phyloP scores from a whole-genome alignment of 2,113 vertebrate genomes.

The Cynocephalus volans region DNA sequence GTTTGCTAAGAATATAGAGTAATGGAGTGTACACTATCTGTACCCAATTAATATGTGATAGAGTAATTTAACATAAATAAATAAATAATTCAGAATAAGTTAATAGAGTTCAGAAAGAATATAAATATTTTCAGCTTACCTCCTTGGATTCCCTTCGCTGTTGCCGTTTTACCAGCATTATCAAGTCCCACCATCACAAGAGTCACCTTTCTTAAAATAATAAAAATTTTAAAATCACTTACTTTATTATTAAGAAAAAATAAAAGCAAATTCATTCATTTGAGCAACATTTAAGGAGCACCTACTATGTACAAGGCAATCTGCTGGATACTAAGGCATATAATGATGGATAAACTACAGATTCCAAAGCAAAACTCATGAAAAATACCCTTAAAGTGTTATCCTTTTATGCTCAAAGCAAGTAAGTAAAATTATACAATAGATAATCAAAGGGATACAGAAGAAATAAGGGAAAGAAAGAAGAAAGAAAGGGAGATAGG shows the following conservation, averaged over 20 bases:
- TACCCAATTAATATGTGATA: not conserved
- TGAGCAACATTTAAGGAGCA: conserved; percentile 54
- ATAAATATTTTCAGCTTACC: conserved; percentile 88
- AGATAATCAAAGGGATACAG: not conserved
- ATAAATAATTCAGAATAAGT: not conserved
- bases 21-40: not conserved
- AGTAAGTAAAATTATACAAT: not conserved
- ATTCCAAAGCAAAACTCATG: conserved; percentile 47
- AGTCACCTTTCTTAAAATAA: conserved; percentile 95
- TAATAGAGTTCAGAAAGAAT: not conserved
- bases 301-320: not conserved
- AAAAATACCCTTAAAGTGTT: conserved; percentile 37
- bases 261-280: conserved; percentile 60
- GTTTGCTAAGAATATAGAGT: conserved; percentile 10
- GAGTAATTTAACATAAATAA: conserved; percentile 20
- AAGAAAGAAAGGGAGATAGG: not conserved
- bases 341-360: not conserved
- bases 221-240: conserved; percentile 63
- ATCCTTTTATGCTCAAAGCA: conserved; percentile 47
- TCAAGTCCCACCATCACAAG: conserved; percentile 98
- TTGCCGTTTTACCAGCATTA: conserved; percentile 98
- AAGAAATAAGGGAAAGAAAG: not conserved
- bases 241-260: conserved; percentile 35
- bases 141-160: conserved; percentile 96
- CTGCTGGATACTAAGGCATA: not conserved